Base-by-base conservation (phyloP, 2,888 invertebrate species). In the Tetragonula carbonaria region DNA sequence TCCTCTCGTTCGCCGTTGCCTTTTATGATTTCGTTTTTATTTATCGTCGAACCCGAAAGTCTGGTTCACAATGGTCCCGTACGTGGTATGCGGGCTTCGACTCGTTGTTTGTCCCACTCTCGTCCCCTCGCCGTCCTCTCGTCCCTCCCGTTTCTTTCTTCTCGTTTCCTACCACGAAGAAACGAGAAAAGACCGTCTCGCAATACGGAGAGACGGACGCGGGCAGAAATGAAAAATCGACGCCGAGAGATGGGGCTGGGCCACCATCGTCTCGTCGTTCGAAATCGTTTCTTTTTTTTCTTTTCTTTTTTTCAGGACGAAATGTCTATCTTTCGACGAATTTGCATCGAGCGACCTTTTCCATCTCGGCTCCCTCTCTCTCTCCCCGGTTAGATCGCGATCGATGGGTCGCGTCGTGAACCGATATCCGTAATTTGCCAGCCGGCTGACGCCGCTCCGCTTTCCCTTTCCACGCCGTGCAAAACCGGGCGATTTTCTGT, bases 261-360 rank as follows among this genome's bases (percentile, higher is more conserved):
- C 81, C 74, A 50, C 55, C 45, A 13, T 4, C 59, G 33, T 66
- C 57, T 53, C 57, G 45, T 55, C 55, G 77, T 79, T 45, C 45
- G 80, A 77, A 90, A 86, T 82, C 63, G 71, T 84, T 87, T 88
- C 88, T 82, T 78, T 45, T 8, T 45, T 45, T 45, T 45, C 1
- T 45, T 45, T 8, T 45, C 1, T 45, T 45, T 1, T 45, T 38
- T 38, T 38, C 57, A 51, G 53, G 55, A 38, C 63, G 80, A 85
- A 23, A 66, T 80, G 80, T 33, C 79, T 87, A 75, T 82, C 76
- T 80, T 85, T 55, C 70, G 51, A 28, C 77, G 80, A 86, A 90
- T 90, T 90, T 87, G 87, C 88, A 88, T 91, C 80, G 74, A 50
- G 66, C 86, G 88, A 88, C 89, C 90, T 91, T 91, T 45, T 88